Evolutionary conservation across 2,113 vertebrate species (phyloP).

Genomic region (Crocuta crocuta): DNA sequence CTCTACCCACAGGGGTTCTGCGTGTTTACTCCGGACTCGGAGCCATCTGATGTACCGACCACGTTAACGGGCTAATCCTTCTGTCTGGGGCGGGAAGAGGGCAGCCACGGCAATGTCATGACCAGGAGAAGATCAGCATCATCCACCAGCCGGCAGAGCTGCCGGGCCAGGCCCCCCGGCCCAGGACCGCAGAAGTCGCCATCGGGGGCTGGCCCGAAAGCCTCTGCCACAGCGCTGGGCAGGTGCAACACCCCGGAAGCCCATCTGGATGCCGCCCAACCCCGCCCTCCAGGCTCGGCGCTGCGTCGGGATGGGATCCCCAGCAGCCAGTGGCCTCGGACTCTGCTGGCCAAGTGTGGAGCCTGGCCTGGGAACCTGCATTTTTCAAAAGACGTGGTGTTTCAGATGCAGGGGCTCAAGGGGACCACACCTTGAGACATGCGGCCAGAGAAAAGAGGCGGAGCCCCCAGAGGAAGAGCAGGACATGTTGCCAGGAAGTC

Average conservation of each 20-base stretch:
- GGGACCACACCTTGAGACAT: neutral
- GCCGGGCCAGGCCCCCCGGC: neutral
- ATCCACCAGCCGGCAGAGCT: fast-evolving
- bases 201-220: neutral
- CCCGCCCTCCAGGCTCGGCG: neutral
- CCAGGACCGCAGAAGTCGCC: neutral
- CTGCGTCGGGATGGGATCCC: fast-evolving
- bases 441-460: neutral
- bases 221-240: neutral
- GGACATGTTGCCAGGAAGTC: neutral
- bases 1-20: neutral
- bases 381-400: neutral
- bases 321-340: neutral
- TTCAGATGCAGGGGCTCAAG: neutral
- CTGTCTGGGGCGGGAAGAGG: fast-evolving
- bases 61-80: neutral
- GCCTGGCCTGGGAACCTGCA: neutral
- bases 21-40: neutral
- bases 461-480: neutral
- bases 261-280: neutral
- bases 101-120: neutral
- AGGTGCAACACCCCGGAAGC: neutral
- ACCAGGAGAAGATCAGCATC: neutral
- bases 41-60: neutral
- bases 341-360: fast-evolving